Evolutionary conservation across 2,888 invertebrate genomes (phyloP).

Genomic region (Azorinus chamasolen): DNA sequence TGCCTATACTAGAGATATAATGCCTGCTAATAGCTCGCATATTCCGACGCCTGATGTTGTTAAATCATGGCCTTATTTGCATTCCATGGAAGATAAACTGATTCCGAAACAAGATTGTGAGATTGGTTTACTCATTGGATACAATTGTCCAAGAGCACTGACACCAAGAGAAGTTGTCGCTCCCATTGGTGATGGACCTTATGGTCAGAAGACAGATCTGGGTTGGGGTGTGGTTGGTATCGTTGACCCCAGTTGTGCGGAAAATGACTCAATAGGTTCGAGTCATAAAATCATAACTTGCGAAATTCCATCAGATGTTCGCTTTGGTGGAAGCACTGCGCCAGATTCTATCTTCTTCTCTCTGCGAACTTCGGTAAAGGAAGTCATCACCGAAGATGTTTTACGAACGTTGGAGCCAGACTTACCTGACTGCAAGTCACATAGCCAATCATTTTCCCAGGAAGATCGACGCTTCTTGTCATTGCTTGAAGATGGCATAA

Average conservation of each 20-base stretch:
- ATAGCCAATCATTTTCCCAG: neutral
- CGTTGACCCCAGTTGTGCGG: neutral
- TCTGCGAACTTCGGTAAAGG: constrained; percentile 8
- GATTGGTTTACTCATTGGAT: constrained; percentile 64
- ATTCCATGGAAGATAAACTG: constrained; percentile 42
- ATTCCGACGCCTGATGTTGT: constrained; percentile 50
- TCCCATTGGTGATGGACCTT: constrained; percentile 39
- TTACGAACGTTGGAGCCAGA: constrained; percentile 22
- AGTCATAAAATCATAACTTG: constrained; percentile 17
- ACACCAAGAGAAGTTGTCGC: constrained; percentile 51
- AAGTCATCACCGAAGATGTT: constrained; percentile 6
- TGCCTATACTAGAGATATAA: constrained; percentile 55
- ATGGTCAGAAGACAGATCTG: constrained; percentile 53
- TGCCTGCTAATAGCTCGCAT: constrained; percentile 35
- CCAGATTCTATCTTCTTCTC: neutral
- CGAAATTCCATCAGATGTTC: constrained; percentile 3
- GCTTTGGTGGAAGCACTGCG: neutral
- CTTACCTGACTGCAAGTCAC: too few relatives aligned
- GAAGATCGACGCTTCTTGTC: constrained; percentile 18
- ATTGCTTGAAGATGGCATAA: constrained; percentile 9
- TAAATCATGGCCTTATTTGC: constrained; percentile 53
- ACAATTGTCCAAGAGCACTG: constrained; percentile 61
- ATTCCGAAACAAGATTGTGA: constrained; percentile 45
- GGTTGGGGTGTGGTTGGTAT: constrained; percentile 55
- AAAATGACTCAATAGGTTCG: constrained; percentile 4